phyloP scores from a whole-genome alignment of 2,888 invertebrate genomes.

The Stenoptilia bipunctidactyla region DNA sequence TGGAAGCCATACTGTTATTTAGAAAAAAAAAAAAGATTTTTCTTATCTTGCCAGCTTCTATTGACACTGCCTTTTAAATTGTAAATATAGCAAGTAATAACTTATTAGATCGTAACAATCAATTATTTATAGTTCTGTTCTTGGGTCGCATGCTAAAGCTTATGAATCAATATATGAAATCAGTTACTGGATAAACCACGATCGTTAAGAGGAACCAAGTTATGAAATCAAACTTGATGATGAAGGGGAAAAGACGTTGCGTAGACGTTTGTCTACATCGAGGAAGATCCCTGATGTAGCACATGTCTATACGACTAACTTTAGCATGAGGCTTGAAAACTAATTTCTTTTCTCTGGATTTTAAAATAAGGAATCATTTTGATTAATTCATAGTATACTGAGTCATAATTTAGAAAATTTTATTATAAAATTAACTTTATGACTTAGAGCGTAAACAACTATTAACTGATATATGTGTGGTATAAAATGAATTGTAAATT shows the following conservation, averaged over 20 bases:
- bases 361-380: not conserved
- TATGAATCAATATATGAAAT: conserved; percentile 2
- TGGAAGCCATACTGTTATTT: conserved; percentile 67
- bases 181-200: too few species aligned
- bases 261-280: conserved; percentile 65
- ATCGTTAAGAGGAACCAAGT: too few species aligned
- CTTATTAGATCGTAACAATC: conserved; percentile 18
- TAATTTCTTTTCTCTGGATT: conserved; percentile 17
- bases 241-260: conserved; percentile 33
- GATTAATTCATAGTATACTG: not conserved
- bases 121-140: conserved; percentile 7
- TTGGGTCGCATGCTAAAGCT: conserved; percentile 3
- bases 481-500: too few species aligned
- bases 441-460: too few species aligned
- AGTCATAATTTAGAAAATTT: too few species aligned
- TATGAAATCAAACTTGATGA: too few species aligned
- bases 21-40: conserved; percentile 42
- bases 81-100: conserved; percentile 45
- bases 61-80: conserved; percentile 62
- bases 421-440: too few species aligned
- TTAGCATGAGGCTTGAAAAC: too few species aligned
- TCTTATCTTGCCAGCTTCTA: conserved; percentile 68
- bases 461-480: too few species aligned
- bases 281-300: conserved; percentile 48
- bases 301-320: conserved; percentile 57